Base-by-base conservation (phyloP, 1,140 invertebrate genomes). In the Pectinophora gossypiella region DNA sequence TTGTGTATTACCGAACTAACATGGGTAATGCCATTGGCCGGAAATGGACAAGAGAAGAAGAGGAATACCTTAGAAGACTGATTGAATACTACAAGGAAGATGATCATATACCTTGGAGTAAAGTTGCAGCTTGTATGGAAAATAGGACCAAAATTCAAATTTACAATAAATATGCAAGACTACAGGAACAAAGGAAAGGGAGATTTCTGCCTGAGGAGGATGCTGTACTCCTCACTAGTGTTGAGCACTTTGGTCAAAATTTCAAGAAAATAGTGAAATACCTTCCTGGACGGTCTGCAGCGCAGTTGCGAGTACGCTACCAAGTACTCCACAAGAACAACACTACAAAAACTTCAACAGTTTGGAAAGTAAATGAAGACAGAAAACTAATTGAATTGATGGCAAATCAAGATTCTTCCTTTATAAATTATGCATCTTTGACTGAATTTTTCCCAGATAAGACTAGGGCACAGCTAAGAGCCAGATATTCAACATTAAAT, bases 81-180 rank as follows among this genome's bases (percentile, higher is more conserved):
- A 85, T 94, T 0, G 74, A 91, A 10, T 82, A 78, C 48, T 89
- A 90, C 44, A 89, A 77, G 45, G 78, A 90, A 9, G 93, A 92
- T 16, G 82, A 91, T 47, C 90, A 89, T 16, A 91, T 93, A 48
- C 90, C 92, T 4, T 94, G 93, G 93, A 78, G 87, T 1, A 89
- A 89, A 51, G 87, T 94, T 1, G 82, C 90, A 6, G 81, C 83
- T 23, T 88, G 89, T 27, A 91, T 94, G 75, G 84, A 88, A 4
- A 89, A 89, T 23, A 84, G 90, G 61, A 90, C 89, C 0, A 92
- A 91, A 64, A 88, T 89, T 1, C 92, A 93, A 66, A 69, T 93
- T 35, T 92, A 93, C 54, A 89, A 89, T 42, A 89, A 91, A 44
- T 92, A 90, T 65, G 72, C 55, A 59, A 82, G 81, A 63, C 56